A percentile compares a stretch with the other conserved stretches of the same genome.
These are phyloP conservation scores for Spilogale gracilis DNA, from an alignment of 2,113 vertebrate genomes.

Conservation along the genomic window DNA sequence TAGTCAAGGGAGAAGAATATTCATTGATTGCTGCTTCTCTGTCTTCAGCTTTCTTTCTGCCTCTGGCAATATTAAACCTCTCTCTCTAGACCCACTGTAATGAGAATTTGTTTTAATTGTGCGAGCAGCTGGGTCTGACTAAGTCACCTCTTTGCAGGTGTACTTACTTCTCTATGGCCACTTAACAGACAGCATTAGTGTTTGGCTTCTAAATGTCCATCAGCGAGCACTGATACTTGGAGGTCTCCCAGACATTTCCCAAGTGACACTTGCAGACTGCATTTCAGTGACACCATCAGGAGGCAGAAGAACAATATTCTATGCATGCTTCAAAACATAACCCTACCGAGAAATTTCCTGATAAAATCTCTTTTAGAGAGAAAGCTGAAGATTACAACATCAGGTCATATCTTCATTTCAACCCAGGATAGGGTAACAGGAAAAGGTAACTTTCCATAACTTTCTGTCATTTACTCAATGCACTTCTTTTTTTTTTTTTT, in stretches of 20 bases:
- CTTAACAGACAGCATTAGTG: slow-evolving; percentile 9
- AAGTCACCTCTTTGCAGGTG: slow-evolving; percentile 8
- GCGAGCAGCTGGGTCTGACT: not conserved
- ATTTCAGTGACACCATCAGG: not conserved
- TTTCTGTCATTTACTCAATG: not conserved
- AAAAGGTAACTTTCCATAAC: not conserved
- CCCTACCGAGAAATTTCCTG: not conserved
- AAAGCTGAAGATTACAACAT: not conserved
- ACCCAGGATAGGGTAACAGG: not conserved
- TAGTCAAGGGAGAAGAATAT: slow-evolving; percentile 47
- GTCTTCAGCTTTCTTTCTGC: slow-evolving; percentile 55
- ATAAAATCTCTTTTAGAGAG: not conserved
- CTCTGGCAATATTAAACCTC: slow-evolving; percentile 15
- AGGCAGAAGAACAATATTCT: not conserved
- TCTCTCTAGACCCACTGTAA: not conserved
- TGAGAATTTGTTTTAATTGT: slow-evolving; percentile 48
- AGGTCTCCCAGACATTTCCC: slow-evolving; percentile 2
- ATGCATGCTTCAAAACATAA: not conserved
- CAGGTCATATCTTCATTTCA: not conserved
- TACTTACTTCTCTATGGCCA: slow-evolving; percentile 8
- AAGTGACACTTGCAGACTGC: not conserved
- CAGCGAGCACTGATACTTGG: not conserved
- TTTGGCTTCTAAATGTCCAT: slow-evolving; percentile 56
- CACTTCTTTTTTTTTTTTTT: not conserved
- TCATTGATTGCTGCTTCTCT: slow-evolving; percentile 51